Evolutionary conservation across 2,113 vertebrate genomes (phyloP), one percentile per base, ranked within the genome.

Genomic region (Tringa solitaria): DNA sequence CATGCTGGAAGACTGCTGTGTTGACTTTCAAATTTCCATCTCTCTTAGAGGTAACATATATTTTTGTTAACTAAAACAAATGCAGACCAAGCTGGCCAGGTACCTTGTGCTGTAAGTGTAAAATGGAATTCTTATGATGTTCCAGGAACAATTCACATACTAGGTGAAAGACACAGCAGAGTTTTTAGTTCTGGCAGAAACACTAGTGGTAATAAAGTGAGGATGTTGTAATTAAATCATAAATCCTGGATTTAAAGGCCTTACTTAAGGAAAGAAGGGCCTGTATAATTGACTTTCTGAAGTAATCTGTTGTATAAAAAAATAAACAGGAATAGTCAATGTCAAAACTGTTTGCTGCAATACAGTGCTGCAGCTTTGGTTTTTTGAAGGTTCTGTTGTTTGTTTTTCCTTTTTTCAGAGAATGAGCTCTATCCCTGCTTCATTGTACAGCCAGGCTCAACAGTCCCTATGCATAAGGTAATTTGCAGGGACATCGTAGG

Each of bases 41-140:
- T 95, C 45, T 92, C 54, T 80, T 91, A 87, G 46, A 50, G 30
- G 81, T 95, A 96, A 95, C 22, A 51, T 13, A 14, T 63, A 61
- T 96, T 97, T 96, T 92, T 97, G 68, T 79, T 89, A 89, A 95
- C 84, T 84, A 90, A 95, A 89, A 92, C 2, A 83, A 75, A 70
- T 77, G 0, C 61, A 57, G 79, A 45, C 30, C 26, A 64, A 41
- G 9, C 6, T 70, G 30, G 1, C 30, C 69, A 16, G 16, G 77
- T 81, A 37, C 79, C 78, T 94, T 95, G 50, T 63, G 60, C 84
- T 93, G 24, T 95, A 61, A 90, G 77, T 78, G 41, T 57, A 94
- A 94, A 95, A 65, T 48, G 59, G 60, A 94, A 87, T 94, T 94
- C 84, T 95, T 96, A 78, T 63, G 96, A 65, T 89, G 50, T 91